Percentiles rank a stretch among this genome's conserved stretches.
Conservation (phyloP, 2,113 vertebrate species). For the Megaceryle maxima region DNA sequence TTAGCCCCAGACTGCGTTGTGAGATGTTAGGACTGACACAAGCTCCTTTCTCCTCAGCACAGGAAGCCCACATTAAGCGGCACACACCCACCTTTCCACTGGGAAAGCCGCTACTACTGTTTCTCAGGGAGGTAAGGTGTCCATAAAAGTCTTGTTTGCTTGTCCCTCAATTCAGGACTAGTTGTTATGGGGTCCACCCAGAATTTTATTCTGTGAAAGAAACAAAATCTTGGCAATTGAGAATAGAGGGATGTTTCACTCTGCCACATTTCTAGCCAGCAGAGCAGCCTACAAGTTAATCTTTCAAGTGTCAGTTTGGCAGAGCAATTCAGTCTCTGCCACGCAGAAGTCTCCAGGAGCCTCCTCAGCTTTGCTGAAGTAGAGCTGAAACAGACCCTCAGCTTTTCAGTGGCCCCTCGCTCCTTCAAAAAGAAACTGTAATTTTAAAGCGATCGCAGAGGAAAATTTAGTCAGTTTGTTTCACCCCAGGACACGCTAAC, state of each 20-base stretch:
- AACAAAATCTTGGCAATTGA: no score
- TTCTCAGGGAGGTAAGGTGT: no score
- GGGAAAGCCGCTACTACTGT: not conserved
- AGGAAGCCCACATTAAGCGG: not conserved
- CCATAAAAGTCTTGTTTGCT: no score
- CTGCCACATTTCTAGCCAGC: not conserved
- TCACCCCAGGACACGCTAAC: no score
- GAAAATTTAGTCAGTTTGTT: not conserved
- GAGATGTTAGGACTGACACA: not conserved
- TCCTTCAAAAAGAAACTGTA: not conserved
- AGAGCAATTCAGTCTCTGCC: not conserved
- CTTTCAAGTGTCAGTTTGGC: not conserved
- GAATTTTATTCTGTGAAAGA: no score
- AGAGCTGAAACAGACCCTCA: not conserved
- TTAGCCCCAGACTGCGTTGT: not conserved
- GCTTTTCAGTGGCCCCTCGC: rapidly evolving
- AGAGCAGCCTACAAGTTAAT: not conserved
- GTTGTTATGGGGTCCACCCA: no score
- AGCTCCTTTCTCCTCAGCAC: not conserved
- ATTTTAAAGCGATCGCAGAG: not conserved
- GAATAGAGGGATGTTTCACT: not conserved
- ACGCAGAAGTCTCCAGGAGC: not conserved
- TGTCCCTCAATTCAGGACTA: no score
- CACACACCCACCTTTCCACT: not conserved
- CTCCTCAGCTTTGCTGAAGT: not conserved